These are phyloP conservation scores for Prunella strophiata DNA, from an alignment of 2,797 vertebrate genomes.

Conservation along the genomic window DNA sequence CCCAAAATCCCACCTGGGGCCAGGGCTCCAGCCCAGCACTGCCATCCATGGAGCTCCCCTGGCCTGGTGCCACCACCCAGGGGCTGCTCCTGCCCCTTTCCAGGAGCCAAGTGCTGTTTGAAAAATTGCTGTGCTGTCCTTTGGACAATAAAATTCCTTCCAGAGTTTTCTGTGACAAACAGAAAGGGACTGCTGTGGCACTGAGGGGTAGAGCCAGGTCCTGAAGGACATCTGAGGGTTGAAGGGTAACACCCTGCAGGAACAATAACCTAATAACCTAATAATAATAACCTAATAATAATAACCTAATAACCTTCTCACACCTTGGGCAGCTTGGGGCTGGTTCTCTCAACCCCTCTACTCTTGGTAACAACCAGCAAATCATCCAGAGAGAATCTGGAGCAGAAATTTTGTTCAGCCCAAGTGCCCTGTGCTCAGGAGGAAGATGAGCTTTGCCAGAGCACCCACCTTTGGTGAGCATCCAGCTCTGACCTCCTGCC, in stretches of 20 bases:
- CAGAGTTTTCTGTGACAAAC: not conserved
- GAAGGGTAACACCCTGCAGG: not conserved
- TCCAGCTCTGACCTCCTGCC: not conserved
- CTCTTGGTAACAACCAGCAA: not conserved
- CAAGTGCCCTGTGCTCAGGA: not conserved
- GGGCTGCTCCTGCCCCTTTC: not conserved
- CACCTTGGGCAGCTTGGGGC: not conserved
- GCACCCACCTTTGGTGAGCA: not conserved
- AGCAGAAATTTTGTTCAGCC: not conserved
- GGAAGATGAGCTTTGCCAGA: not conserved
- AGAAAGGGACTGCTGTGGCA: not conserved
- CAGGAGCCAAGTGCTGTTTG: not conserved
- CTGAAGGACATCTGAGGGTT: not conserved
- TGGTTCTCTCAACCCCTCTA: not conserved
- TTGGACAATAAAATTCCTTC: not conserved
- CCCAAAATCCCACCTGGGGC: accelerated
- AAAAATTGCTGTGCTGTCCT: not conserved
- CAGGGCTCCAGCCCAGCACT: accelerated
- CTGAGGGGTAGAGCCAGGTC: not conserved
- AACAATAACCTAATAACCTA: not conserved
- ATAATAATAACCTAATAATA: too few species aligned
- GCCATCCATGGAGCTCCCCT: accelerated
- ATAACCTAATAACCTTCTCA: not conserved
- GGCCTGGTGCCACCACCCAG: not conserved
- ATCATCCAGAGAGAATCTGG: not conserved